Evolutionary conservation across 1,140 invertebrate genomes (phyloP), one percentile per base, ranked within the genome.

Genomic region (Euschistus heros): DNA sequence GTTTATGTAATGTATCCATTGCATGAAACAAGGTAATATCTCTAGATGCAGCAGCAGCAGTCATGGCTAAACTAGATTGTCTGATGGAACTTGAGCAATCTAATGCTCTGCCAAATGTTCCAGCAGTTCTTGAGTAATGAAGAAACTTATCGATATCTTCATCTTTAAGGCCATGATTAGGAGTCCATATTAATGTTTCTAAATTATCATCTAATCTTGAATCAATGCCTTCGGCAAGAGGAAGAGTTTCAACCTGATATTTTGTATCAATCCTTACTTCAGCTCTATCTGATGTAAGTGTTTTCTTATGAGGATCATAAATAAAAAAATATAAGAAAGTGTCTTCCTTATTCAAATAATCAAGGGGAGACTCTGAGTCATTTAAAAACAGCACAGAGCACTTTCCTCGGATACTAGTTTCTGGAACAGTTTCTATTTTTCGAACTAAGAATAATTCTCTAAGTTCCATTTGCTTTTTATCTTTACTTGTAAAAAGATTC

Each of bases 321-420:
- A 60, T 24, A 30, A 26, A 60, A 30, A 22, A 24, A 30, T 60
- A 60, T 17, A 60, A 60, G 33, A 60, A n/a, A n/a, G n/a, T n/a
- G n/a, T n/a, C n/a, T n/a, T n/a, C n/a, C n/a, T n/a, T n/a, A n/a
- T n/a, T n/a, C n/a, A n/a, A n/a, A n/a, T n/a, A n/a, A n/a, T n/a
- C n/a, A n/a, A n/a, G n/a, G n/a, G n/a, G n/a, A n/a, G n/a, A n/a
- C n/a, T n/a, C n/a, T n/a, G n/a, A n/a, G n/a, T n/a, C n/a, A n/a
- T n/a, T n/a, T n/a, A n/a, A n/a, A n/a, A n/a, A n/a, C n/a, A n/a
- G n/a, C n/a, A n/a, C n/a, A n/a, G n/a, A n/a, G n/a, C n/a, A n/a
- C n/a, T n/a, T n/a, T n/a, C n/a, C n/a, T n/a, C n/a, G n/a, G n/a
- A n/a, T n/a, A n/a, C n/a, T n/a, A n/a, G n/a, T n/a, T n/a, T n/a